These are phyloP conservation scores for Chouioia cunea DNA, from an alignment of 2,888 invertebrate genomes.

Conservation along the genomic window DNA sequence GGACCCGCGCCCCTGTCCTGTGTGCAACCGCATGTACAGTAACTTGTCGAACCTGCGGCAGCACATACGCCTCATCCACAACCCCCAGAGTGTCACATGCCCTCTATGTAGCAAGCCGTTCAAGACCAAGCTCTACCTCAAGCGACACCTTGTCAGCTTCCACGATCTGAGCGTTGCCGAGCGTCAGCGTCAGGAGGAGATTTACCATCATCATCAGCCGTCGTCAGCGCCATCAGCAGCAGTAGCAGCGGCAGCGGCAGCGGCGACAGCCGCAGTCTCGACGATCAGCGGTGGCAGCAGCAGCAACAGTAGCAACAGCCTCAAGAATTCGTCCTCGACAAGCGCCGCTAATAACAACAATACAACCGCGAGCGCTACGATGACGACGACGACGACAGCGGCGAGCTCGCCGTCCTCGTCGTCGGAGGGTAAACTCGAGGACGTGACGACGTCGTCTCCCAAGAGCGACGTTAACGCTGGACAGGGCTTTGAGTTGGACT, in stretches of 20 bases:
- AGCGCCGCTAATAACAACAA: constrained; percentile 19
- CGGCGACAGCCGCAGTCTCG: not conserved
- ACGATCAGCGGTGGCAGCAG: constrained; percentile 5
- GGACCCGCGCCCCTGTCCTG: constrained; percentile 74
- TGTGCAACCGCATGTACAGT: constrained; percentile 76
- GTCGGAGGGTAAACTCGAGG: constrained; percentile 43
- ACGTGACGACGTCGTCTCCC: constrained; percentile 35
- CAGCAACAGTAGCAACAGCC: not conserved
- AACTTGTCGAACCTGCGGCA: constrained; percentile 76
- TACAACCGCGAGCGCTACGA: not conserved
- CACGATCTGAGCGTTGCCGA: constrained; percentile 69
- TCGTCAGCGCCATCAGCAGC: constrained; percentile 21
- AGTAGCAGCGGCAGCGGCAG: constrained; percentile 15
- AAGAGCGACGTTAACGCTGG: constrained; percentile 31
- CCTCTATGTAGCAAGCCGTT: constrained; percentile 75
- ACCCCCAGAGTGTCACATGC: constrained; percentile 75
- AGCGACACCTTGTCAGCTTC: constrained; percentile 73
- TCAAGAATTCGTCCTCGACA: too few species aligned
- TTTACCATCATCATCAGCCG: constrained; percentile 61
- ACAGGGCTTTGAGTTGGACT: constrained; percentile 40
- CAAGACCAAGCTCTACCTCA: constrained; percentile 75
- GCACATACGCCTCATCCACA: constrained; percentile 77
- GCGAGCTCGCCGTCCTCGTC: constrained; percentile 27
- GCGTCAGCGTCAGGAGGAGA: constrained; percentile 65
- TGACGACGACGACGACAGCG: constrained; percentile 3